Conservation (phyloP, 2,113 vertebrate genomes). For the Gavialis gangeticus region DNA sequence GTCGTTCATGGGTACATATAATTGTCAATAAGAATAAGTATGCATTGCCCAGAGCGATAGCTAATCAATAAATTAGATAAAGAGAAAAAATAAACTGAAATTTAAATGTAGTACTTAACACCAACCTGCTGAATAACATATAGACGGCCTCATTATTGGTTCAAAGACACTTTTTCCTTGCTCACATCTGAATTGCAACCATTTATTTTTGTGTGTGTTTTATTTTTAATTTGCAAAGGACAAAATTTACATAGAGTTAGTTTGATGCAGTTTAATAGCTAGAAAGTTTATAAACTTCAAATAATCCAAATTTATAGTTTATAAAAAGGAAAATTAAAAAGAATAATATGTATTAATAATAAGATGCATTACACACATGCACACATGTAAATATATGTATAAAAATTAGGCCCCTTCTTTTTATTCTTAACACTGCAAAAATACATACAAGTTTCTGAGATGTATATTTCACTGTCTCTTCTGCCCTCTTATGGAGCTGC, state of each 20-base stretch:
- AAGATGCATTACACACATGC: too few species aligned
- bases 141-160: not conserved
- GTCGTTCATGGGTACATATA: too few species aligned
- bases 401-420: not conserved
- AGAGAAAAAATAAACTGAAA: not conserved
- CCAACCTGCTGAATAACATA: not conserved
- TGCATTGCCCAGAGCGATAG: not conserved
- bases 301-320: not conserved
- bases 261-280: not conserved
- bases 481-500: slow-evolving; percentile 51
- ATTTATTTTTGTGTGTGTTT: not conserved
- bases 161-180: not conserved
- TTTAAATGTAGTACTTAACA: not conserved
- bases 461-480: slow-evolving; percentile 43
- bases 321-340: not conserved
- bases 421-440: not conserved
- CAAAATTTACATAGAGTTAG: not conserved
- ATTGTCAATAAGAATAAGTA: too few species aligned
- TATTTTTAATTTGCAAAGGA: not conserved
- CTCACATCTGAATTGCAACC: not conserved
- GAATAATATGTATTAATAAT: too few species aligned
- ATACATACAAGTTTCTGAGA: not conserved
- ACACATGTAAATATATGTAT: too few species aligned
- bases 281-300: not conserved
- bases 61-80: not conserved